Evolutionary conservation across 1,140 invertebrate genomes (phyloP), one percentile per base, ranked within the genome.

Genomic region (Gonatopus flavifemur): DNA sequence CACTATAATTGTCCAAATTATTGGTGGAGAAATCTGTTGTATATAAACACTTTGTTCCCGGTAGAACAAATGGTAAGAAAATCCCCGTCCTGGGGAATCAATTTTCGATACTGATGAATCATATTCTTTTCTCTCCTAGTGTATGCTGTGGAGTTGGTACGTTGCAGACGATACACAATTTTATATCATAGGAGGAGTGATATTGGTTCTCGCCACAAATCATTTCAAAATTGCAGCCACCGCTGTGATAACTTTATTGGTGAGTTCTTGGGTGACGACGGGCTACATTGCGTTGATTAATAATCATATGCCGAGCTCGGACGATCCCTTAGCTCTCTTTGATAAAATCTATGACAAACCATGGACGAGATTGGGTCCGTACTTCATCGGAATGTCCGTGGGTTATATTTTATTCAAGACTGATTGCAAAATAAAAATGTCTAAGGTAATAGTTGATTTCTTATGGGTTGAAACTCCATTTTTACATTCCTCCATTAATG

Each of bases 131-230:
- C 15, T 37, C 42, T 57, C 54, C 2, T 73, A 92, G 89, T 92
- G 90, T 62, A 91, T 91, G 89, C 64, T 91, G 19, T 92, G 90
- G 89, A 91, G 89, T 78, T 92, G 90, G 89, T 91, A 92, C 62
- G 71, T 92, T n/a, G 88, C 89, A 0, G 89, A 91, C 55, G 90
- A 92, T 62, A 90, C 89, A 0, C 90, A 92, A 64, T 91, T 91
- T 72, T 92, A 91, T 62, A 82, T 90, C 16, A 81, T 92, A 20
- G 89, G 89, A 22, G 86, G 87, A 1, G 83, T 91, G 6, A 84
- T 91, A 9, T 74, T 92, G 2, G 88, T 92, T 37, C 61, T 91
- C 31, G 88, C 88, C 2, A 84, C 80, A 52, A 89, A 88, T 57
- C 85, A 91, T 62, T 89, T 91, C 57, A 89, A 88, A 67, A 72